Evolutionary conservation across 2,888 invertebrate genomes (phyloP), one percentile per base, ranked within the genome.

Genomic region (Tholera decimalis): DNA sequence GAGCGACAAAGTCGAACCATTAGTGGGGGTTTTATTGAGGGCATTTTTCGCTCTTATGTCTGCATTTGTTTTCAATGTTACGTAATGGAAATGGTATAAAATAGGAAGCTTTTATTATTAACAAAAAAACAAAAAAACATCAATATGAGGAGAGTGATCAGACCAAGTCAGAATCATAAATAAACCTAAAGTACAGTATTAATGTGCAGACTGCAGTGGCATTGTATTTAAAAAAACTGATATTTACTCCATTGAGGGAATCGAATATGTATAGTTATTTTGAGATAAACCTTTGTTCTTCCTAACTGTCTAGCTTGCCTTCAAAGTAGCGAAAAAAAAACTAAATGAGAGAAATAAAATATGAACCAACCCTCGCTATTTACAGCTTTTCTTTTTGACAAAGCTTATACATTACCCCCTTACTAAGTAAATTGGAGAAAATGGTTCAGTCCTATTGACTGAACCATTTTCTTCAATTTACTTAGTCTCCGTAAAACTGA

Each of bases 391-490:
- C 41, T 50, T 77, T 65, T 75, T 72, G 68, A 75, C 39, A 67
- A 66, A 74, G 54, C 64, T 63, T 73, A 26, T 49, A 54, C 47
- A 73, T 59, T 73, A 58, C 35, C 13, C 47, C 13, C 49, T 35
- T 58, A 62, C 62, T 57, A 59, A 75, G n/a, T n/a, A n/a, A n/a
- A n/a, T n/a, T n/a, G n/a, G n/a, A n/a, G n/a, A n/a, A n/a, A n/a
- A n/a, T n/a, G n/a, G n/a, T n/a, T n/a, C n/a, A n/a, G n/a, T n/a
- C n/a, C n/a, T n/a, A n/a, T n/a, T n/a, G 35, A 59, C 41, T 47
- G 47, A 59, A 58, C 39, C 53, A 33, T 78, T 77, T 78, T 80
- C 73, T 66, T 76, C 80, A 78, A 78, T 78, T 80, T 78, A 61
- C 67, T 70, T 63, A 66, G 67, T 66, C 67, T 11, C 30, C 7